phyloP scores from a whole-genome alignment of 2,113 vertebrate species.

The Myodes glareolus region DNA sequence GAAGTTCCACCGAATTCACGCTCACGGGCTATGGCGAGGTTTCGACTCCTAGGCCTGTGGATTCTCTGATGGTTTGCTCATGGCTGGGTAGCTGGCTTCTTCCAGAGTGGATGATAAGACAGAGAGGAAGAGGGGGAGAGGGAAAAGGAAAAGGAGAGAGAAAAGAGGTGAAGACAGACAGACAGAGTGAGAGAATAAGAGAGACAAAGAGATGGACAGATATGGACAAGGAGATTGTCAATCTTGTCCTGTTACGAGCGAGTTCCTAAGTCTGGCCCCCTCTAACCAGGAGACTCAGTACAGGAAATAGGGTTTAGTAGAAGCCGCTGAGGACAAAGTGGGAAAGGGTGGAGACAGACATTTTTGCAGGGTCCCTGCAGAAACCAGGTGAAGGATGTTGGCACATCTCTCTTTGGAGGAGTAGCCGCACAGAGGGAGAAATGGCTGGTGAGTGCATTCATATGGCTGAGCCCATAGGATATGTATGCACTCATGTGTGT shows the following conservation, averaged over 20 bases:
- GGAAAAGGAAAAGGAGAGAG: background rate
- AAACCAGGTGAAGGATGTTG: background rate
- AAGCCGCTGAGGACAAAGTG: background rate
- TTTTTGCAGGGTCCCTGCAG: background rate
- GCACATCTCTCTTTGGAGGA: background rate
- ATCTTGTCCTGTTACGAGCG: background rate
- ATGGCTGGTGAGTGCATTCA: background rate
- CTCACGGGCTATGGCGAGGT: background rate
- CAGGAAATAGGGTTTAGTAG: background rate
- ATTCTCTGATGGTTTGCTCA: background rate
- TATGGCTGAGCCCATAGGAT: background rate
- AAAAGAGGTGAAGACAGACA: background rate
- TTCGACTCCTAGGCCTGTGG: background rate
- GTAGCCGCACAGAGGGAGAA: background rate
- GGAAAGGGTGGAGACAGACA: background rate
- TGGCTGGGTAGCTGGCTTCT: background rate
- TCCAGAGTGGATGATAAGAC: background rate
- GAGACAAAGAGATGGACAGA: background rate
- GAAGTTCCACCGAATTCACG: too few species aligned
- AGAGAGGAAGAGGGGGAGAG: background rate
- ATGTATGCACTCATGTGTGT: background rate
- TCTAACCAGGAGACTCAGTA: background rate
- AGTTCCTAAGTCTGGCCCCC: background rate
- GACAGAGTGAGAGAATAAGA: background rate
- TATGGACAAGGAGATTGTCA: background rate